Evolutionary conservation across 2,113 vertebrate species (phyloP).

Genomic region (Hemichromis elongatus): DNA sequence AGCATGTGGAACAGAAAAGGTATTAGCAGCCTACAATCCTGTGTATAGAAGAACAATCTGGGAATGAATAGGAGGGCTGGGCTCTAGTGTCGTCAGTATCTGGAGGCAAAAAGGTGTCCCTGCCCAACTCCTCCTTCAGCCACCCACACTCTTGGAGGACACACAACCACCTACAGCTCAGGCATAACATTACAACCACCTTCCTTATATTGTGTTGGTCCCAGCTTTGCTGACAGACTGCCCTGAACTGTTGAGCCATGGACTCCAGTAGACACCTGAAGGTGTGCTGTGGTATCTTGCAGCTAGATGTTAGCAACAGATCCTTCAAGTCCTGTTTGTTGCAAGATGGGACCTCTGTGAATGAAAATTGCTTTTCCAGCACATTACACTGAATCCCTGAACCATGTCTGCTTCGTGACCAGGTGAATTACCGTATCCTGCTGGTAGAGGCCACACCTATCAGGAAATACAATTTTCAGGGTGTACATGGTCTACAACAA

Average conservation of each 20-base stretch:
- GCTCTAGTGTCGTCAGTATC: neutral
- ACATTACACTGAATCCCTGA: neutral
- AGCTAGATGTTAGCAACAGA: neutral
- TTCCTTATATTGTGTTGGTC: neutral
- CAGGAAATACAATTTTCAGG: neutral
- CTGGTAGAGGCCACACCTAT: neutral
- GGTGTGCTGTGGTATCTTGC: neutral
- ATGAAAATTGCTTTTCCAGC: neutral
- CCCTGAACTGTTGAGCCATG: neutral
- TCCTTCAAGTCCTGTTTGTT: neutral
- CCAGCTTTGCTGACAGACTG: neutral
- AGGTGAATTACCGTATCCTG: neutral
- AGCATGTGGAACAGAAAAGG: neutral
- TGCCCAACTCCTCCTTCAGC: neutral
- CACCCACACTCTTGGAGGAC: neutral
- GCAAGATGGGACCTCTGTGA: fast-evolving
- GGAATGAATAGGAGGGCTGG: neutral
- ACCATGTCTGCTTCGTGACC: neutral
- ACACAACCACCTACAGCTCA: neutral
- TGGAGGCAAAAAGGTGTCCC: neutral
- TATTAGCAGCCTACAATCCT: neutral
- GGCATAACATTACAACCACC: neutral
- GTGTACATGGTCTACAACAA: neutral
- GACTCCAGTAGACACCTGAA: neutral
- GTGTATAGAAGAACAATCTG: neutral